These are phyloP conservation scores for Nomada goodeniana DNA, from an alignment of 2,888 invertebrate species.

Conservation along the genomic window DNA sequence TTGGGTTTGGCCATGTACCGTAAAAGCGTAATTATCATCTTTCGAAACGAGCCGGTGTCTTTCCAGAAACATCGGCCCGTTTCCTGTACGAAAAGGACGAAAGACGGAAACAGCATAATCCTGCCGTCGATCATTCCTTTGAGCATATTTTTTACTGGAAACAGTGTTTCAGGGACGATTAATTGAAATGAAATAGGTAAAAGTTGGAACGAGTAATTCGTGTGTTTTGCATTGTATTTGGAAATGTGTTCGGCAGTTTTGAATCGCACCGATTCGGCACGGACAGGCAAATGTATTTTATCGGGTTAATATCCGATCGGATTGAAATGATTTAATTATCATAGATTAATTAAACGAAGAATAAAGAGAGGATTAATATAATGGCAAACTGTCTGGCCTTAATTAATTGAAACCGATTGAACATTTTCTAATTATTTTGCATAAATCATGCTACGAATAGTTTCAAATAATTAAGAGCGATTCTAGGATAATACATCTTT, in stretches of 20 bases:
- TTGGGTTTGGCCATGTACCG: constrained; percentile 72
- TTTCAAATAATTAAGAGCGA: neutral
- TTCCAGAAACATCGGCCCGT: constrained; percentile 49
- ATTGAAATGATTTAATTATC: too few relatives aligned
- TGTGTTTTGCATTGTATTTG: too few relatives aligned
- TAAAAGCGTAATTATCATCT: constrained; percentile 72
- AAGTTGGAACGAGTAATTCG: neutral
- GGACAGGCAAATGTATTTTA: too few relatives aligned
- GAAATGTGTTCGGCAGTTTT: too few relatives aligned
- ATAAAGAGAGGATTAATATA: too few relatives aligned
- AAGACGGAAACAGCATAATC: constrained; percentile 10
- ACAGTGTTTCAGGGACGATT: neutral
- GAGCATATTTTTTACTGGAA: neutral
- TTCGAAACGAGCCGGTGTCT: constrained; percentile 63
- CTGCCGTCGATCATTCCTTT: neutral
- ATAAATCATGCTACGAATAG: neutral
- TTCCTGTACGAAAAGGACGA: constrained; percentile 25
- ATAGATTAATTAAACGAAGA: too few relatives aligned
- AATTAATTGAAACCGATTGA: neutral
- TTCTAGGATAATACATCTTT: neutral
- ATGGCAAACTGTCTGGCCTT: too few relatives aligned
- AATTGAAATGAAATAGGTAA: neutral
- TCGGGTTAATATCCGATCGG: too few relatives aligned
- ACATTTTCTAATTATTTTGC: neutral
- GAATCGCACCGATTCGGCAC: too few relatives aligned